Conservation (phyloP, 1,140 invertebrate genomes). For the Pseudoatta argentina region DNA sequence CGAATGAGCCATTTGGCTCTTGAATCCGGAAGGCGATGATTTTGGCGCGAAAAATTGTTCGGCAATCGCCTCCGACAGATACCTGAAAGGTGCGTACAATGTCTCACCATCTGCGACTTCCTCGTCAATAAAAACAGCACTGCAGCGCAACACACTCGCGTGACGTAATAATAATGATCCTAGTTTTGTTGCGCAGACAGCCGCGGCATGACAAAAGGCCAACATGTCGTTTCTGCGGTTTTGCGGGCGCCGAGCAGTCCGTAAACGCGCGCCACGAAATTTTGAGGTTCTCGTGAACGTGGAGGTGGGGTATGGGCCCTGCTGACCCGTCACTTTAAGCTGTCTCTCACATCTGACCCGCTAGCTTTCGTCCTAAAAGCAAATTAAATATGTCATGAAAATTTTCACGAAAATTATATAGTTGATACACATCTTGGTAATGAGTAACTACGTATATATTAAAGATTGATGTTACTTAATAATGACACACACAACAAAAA, state of each 20-base stretch:
- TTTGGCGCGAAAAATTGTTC: constrained; percentile 53
- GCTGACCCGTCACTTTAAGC: constrained; percentile 40
- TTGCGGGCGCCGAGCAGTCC: constrained; percentile 73
- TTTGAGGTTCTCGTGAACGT: constrained; percentile 12
- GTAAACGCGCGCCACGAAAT: constrained; percentile 67
- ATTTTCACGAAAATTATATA: constrained; percentile 10
- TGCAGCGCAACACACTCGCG: constrained; percentile 60
- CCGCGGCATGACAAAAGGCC: constrained; percentile 77
- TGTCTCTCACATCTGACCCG: constrained; percentile 37
- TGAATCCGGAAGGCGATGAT: constrained; percentile 56
- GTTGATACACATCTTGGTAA: neutral
- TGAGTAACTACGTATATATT: neutral
- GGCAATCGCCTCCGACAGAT: constrained; percentile 57
- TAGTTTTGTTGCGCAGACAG: constrained; percentile 66
- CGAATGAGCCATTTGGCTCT: neutral
- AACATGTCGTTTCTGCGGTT: constrained; percentile 83
- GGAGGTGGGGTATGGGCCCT: neutral
- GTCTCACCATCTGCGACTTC: constrained; percentile 68
- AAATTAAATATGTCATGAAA: constrained; percentile 23
- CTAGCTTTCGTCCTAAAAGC: neutral
- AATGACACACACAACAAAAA: neutral
- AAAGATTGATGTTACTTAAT: neutral
- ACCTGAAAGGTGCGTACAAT: constrained; percentile 56
- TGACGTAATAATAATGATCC: constrained; percentile 74
- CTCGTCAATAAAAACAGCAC: constrained; percentile 61